These are phyloP conservation scores for Cephus pygmeus DNA, from an alignment of 2,888 invertebrate species.

Conservation along the genomic window DNA sequence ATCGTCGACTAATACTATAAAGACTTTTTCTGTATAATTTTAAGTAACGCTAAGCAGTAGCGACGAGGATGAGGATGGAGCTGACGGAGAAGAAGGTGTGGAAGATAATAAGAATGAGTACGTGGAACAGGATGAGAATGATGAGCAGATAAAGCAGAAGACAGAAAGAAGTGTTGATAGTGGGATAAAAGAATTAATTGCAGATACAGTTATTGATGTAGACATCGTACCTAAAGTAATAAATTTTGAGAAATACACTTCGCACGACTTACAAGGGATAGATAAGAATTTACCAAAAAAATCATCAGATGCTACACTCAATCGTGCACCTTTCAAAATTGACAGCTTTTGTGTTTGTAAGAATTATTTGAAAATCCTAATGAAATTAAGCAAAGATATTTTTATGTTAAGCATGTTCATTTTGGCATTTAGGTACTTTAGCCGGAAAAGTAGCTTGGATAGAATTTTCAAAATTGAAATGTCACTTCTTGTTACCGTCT, in stretches of 20 bases:
- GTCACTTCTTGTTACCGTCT: constrained; percentile 31
- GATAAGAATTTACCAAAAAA: constrained; percentile 34
- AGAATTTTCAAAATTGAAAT: constrained; percentile 39
- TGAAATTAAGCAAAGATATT: neutral
- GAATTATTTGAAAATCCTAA: constrained; percentile 33
- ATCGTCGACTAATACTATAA: neutral
- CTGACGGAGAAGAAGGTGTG: constrained; percentile 3
- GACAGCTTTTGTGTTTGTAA: constrained; percentile 72
- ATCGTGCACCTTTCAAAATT: constrained; percentile 67
- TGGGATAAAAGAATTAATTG: neutral
- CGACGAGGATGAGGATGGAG: constrained; percentile 6
- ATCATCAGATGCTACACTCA: constrained; percentile 68
- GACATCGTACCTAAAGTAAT: constrained; percentile 2
- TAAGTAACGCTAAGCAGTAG: neutral
- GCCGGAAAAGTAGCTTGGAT: constrained; percentile 39
- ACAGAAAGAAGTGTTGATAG: neutral
- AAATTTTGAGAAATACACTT: neutral
- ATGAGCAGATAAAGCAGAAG: neutral
- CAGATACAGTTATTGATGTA: neutral
- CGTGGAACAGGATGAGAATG: neutral
- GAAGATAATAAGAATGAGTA: neutral
- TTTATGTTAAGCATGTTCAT: neutral
- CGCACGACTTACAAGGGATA: neutral
- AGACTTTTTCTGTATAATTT: neutral
- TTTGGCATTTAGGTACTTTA: constrained; percentile 36